Conservation (phyloP, 2,888 invertebrate genomes). For the Sminthurinus aureus region DNA sequence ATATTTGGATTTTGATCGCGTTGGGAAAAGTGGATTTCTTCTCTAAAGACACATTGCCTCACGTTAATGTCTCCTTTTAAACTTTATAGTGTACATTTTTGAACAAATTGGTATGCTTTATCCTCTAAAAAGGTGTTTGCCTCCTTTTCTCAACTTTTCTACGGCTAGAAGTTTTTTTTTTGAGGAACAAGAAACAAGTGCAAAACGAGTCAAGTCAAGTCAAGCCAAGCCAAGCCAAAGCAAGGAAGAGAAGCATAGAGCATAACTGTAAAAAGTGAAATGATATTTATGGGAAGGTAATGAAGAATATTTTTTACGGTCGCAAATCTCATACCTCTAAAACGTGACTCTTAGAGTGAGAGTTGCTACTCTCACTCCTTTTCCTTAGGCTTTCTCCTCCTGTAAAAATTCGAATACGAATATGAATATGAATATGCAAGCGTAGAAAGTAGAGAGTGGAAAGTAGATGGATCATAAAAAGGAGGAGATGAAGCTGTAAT, state of each 20-base stretch:
- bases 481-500: too few relatives aligned
- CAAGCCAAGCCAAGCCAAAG: too few relatives aligned
- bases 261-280: not conserved
- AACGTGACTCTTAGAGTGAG: not conserved
- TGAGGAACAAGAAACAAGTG: too few relatives aligned
- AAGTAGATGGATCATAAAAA: too few relatives aligned
- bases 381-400: not conserved
- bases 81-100: conserved; percentile 10
- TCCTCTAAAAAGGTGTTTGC: not conserved
- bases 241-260: too few relatives aligned
- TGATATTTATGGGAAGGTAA: not conserved
- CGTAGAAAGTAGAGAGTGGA: not conserved
- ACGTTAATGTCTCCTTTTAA: conserved; percentile 24
- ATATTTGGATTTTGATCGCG: not conserved
- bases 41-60: conserved; percentile 10
- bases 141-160: not conserved
- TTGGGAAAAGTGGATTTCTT: conserved; percentile 24
- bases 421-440: not conserved
- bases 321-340: not conserved
- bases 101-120: not conserved
- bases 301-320: conserved; percentile 11
- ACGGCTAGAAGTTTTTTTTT: not conserved
- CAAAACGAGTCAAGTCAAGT: too few relatives aligned
- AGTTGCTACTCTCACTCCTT: conserved; percentile 4
- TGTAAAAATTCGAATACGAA: too few relatives aligned